Conservation (phyloP, 2,797 vertebrate species). For the Peromyscus eremicus region DNA sequence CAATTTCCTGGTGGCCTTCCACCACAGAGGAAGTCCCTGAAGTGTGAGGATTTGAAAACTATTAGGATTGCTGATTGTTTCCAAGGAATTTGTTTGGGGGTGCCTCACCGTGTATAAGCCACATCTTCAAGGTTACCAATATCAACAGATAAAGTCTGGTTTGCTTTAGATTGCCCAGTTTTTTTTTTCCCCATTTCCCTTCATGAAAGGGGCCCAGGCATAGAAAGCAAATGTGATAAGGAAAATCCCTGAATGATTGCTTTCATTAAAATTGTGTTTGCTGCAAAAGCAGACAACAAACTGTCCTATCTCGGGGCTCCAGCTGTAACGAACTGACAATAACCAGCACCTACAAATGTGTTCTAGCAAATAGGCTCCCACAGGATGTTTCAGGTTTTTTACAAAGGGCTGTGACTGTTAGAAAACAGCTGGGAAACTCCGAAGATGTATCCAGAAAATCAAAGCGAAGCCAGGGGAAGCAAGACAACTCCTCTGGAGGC, state of each 20-base stretch:
- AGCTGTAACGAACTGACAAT: constrained; percentile 62
- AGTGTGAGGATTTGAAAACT: neutral
- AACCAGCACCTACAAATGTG: constrained; percentile 21
- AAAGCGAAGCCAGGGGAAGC: constrained; percentile 10
- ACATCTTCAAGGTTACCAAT: constrained; percentile 10
- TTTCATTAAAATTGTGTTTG: constrained; percentile 76
- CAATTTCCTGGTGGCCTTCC: neutral
- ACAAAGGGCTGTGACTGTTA: neutral
- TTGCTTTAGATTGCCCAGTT: constrained; percentile 55
- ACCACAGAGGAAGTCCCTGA: neutral
- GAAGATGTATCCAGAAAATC: constrained; percentile 10
- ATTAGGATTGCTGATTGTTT: constrained; percentile 24
- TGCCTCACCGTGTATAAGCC: neutral
- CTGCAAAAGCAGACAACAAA: constrained; percentile 69
- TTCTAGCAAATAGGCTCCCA: constrained; percentile 53
- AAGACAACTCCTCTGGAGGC: neutral
- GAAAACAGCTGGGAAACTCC: constrained; percentile 21
- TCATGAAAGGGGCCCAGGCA: constrained; percentile 46
- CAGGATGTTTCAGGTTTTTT: constrained; percentile 32
- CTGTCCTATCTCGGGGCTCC: constrained; percentile 62
- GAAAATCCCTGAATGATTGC: constrained; percentile 63
- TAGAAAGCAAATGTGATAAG: constrained; percentile 48
- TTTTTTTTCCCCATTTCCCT: constrained; percentile 62
- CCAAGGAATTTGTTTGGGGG: constrained; percentile 39
- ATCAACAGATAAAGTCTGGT: constrained; percentile 38